These are phyloP conservation scores for Cataglyphis livida DNA, from an alignment of 2,888 invertebrate species.

Conservation along the genomic window DNA sequence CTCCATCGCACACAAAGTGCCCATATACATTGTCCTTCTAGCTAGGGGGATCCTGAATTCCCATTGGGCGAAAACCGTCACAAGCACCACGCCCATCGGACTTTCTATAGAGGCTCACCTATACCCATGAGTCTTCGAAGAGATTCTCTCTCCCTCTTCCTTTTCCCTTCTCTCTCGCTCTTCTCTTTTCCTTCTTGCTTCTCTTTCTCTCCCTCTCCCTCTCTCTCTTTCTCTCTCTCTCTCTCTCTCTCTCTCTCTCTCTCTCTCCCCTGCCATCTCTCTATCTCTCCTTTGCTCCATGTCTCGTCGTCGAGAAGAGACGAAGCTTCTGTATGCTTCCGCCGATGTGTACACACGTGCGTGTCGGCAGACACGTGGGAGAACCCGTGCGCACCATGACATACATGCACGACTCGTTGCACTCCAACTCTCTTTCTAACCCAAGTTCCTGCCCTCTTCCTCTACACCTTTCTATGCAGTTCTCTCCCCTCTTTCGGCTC, in stretches of 20 bases:
- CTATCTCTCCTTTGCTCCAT: constrained; percentile 43
- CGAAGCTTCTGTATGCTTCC: constrained; percentile 41
- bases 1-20: constrained; percentile 76
- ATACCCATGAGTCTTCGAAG: constrained; percentile 71
- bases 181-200: constrained; percentile 29
- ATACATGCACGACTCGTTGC: constrained; percentile 64
- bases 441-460: constrained; percentile 30
- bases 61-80: constrained; percentile 84
- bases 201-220: constrained; percentile 16
- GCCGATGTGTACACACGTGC: constrained; percentile 41
- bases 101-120: constrained; percentile 76
- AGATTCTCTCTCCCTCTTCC: constrained; percentile 58
- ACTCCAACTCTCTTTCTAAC: constrained; percentile 58
- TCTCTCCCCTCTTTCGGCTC: constrained; percentile 4
- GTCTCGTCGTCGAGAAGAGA: constrained; percentile 47
- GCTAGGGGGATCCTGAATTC: constrained; percentile 81
- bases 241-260: constrained; percentile 20
- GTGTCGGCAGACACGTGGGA: constrained; percentile 48
- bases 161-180: constrained; percentile 35
- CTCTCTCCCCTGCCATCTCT: constrained; percentile 25
- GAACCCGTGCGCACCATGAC: constrained; percentile 47
- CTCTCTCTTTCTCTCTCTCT: constrained; percentile 21
- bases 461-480: constrained; percentile 22
- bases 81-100: constrained; percentile 82
- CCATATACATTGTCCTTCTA: constrained; percentile 83